Evolutionary conservation across 2,888 invertebrate genomes (phyloP).

Genomic region (Drosophila sordidapex): DNA sequence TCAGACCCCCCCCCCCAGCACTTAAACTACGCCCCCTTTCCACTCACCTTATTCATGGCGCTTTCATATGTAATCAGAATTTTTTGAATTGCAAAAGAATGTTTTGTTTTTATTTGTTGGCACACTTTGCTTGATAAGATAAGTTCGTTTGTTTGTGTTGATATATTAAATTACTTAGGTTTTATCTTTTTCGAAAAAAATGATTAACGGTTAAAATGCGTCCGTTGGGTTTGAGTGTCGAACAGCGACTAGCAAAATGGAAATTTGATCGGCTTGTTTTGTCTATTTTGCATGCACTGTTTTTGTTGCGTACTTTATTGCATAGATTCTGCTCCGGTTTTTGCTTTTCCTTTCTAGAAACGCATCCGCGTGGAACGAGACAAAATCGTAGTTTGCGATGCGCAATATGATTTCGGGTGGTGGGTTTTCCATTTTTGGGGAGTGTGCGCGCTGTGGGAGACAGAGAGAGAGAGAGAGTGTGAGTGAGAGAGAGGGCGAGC

Average conservation of each 20-base stretch:
- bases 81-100: not conserved
- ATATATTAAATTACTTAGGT: not conserved
- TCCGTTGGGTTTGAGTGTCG: conserved; percentile 52
- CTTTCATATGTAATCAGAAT: conserved; percentile 32
- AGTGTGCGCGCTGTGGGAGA: conserved; percentile 12
- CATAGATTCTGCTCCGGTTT: conserved; percentile 43
- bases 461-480: not conserved
- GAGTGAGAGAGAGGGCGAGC: not conserved
- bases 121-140: not conserved
- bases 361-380: conserved; percentile 63
- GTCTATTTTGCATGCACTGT: conserved; percentile 49
- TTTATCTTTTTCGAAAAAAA: not conserved
- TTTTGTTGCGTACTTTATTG: conserved; percentile 19
- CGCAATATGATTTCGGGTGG: conserved; percentile 64
- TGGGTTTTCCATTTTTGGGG: conserved; percentile 27
- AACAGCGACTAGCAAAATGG: conserved; percentile 48
- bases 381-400: conserved; percentile 49
- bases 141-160: not conserved
- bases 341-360: conserved; percentile 61
- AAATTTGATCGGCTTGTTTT: conserved; percentile 47
- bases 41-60: conserved; percentile 63
- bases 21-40: conserved; percentile 8
- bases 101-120: not conserved
- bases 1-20: not conserved
- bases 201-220: not conserved